Evolutionary conservation across 2,888 invertebrate genomes (phyloP).

Genomic region (Ariolimax columbianus): DNA sequence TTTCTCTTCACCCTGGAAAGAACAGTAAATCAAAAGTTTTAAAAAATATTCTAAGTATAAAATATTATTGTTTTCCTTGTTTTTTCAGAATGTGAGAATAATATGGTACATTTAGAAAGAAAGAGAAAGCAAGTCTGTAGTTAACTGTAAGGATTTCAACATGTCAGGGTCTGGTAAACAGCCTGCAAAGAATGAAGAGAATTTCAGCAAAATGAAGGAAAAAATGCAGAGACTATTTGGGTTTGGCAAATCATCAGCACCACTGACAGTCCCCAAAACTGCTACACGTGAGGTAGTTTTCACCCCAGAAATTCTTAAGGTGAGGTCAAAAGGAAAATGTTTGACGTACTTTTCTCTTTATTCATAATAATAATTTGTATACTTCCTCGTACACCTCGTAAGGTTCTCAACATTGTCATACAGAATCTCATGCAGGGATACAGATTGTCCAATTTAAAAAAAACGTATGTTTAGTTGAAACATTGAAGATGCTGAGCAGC

Average conservation of each 20-base stretch:
- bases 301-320: conserved; percentile 85
- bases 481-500: too few relatives aligned
- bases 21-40: too few relatives aligned
- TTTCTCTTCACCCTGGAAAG: too few relatives aligned
- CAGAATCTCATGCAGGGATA: too few relatives aligned
- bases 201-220: conserved; percentile 60
- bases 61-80: neutral
- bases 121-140: neutral
- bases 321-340: too few relatives aligned
- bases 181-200: conserved; percentile 52
- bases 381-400: too few relatives aligned
- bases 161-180: conserved; percentile 49
- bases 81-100: neutral
- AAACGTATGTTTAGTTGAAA: too few relatives aligned
- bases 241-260: conserved; percentile 55
- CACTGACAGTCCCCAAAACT: conserved; percentile 59
- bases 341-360: too few relatives aligned
- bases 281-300: conserved; percentile 85
- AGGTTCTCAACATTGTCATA: too few relatives aligned
- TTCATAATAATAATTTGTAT: too few relatives aligned
- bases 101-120: neutral
- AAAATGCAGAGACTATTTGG: conserved; percentile 67
- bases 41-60: neutral
- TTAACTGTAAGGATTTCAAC: neutral
- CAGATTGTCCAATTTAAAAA: too few relatives aligned